A percentile compares a stretch with the other conserved stretches of the same genome.
phyloP scores from a whole-genome alignment of 2,113 vertebrate genomes.

The Lonchura striata region DNA sequence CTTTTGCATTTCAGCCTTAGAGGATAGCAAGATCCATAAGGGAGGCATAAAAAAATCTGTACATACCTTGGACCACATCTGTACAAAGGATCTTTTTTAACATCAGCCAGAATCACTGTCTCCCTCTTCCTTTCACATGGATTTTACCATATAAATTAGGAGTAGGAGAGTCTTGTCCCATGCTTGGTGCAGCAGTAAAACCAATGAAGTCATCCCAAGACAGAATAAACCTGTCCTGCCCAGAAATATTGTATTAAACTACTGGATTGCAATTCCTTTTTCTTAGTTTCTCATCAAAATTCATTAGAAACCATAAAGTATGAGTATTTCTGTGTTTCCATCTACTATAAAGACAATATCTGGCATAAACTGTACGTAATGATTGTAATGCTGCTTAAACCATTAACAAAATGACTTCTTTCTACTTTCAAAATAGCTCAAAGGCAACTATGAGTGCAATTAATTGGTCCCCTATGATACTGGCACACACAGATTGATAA shows the following conservation, averaged over 20 bases:
- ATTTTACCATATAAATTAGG: background rate
- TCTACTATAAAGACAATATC: background rate
- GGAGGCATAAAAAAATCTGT: background rate
- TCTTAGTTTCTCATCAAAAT: constrained; percentile 4
- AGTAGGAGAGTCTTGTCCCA: background rate
- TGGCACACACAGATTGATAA: constrained; percentile 28
- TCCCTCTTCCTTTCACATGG: background rate
- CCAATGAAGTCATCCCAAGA: background rate
- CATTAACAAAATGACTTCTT: constrained; percentile 41
- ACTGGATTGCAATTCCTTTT: background rate
- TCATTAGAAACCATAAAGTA: background rate
- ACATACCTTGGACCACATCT: background rate
- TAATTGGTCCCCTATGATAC: constrained; percentile 62
- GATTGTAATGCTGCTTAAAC: constrained; percentile 38
- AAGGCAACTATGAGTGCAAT: constrained; percentile 40
- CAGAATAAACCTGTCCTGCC: background rate
- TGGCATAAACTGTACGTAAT: background rate
- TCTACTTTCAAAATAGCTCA: constrained; percentile 48
- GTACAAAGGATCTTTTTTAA: background rate
- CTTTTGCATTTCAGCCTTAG: background rate
- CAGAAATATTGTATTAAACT: background rate
- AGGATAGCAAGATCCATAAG: background rate
- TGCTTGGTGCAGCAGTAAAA: background rate
- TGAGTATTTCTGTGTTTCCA: background rate
- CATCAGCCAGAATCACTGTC: background rate